Evolutionary conservation across 23 tunicate species (phyloP), one percentile per base, ranked within the genome.

Genomic region (Styela clava): DNA sequence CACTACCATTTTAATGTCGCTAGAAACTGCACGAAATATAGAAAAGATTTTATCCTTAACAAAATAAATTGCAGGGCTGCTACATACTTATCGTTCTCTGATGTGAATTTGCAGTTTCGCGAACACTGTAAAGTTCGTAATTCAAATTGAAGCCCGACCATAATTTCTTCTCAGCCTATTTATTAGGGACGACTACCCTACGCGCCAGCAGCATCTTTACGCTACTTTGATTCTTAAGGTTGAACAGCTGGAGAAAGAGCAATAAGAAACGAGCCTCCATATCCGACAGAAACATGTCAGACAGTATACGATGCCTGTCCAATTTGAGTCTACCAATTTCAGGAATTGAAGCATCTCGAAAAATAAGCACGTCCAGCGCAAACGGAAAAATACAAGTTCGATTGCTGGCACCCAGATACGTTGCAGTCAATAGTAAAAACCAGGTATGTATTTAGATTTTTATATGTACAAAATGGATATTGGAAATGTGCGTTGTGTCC

Each of bases 391-490:
- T 3, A 31, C 77, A 30, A 35, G 69, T 85, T 19, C 25, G 27
- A 2, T 63, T 85, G 76, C 21, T 68, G 28, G 84, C 84, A 26
- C 89, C 89, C 34, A 85, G 89, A 22, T 79, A 85, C 16, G 78
- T 85, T 16, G 84, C 89, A 5, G 34, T 63, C 18, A 85, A 85
- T 35, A 77, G 79, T 78, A 79, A 79, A 69, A 79, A 79, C 37
- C 89, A 85, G 79, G 89, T 85, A 79, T 32, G 81, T 1, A 18
- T 25, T 27, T 25, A 12, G 9, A 65, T 65, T 65, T 27, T n/a
- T n/a, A 56, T 20, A 56, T 56, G 18, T 23, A 23, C 64, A 61
- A 61, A 21, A 23, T 61, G 64, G n/a, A 61, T 61, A 21, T 61
- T 0, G 18, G 0, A 61, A 61, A 0, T 61, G n/a, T 61, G 0